Evolutionary conservation across 23 tunicate genomes (phyloP), one percentile per base, ranked within the genome.

Genomic region (Trididemnum clinides): DNA sequence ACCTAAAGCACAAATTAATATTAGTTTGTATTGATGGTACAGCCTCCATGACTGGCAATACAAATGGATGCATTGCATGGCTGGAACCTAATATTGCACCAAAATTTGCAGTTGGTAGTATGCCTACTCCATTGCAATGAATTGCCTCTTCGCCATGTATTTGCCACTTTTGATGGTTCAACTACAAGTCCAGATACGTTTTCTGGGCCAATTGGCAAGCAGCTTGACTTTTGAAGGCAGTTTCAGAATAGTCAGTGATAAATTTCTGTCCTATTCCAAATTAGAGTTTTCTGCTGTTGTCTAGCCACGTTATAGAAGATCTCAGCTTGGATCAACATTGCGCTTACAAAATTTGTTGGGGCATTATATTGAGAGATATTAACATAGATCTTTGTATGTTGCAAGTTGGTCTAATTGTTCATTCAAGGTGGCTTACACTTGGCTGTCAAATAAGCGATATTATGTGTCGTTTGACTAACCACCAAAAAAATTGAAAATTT

Each of bases 51-150:
- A 62, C 69, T 12, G 69, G 69, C 23, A n/a, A 20, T 5, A 19
- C 23, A 19, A 62, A 62, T n/a, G 69, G 69, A 6, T 19, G 23
- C 26, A n/a, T 62, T 19, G 26, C 26, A 62, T 20, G 26, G 27
- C 25, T 62, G 69, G 69, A 62, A 62, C 26, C 10, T n/a, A 20
- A 62, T 44, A 23, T 22, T 62, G 27, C 69, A 39, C 10, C 38
- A 23, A 39, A 26, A 70, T 10, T 49, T 76, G 50, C 82, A 76
- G n/a, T 76, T 70, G 82, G 82, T 39, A 4, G 39, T 76, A 12
- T 76, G 82, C 51, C 28, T 76, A 30, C 26, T 76, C 4, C 82
- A 76, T 22, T 34, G 59, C 18, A 76, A 76, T 76, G 82, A 76
- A 23, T 39, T 76, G 26, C 82, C 82, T 7, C 51, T 76, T 2